Evolutionary conservation across 2,113 vertebrate species (phyloP).

Genomic region (Thamnaconus septentrionalis): DNA sequence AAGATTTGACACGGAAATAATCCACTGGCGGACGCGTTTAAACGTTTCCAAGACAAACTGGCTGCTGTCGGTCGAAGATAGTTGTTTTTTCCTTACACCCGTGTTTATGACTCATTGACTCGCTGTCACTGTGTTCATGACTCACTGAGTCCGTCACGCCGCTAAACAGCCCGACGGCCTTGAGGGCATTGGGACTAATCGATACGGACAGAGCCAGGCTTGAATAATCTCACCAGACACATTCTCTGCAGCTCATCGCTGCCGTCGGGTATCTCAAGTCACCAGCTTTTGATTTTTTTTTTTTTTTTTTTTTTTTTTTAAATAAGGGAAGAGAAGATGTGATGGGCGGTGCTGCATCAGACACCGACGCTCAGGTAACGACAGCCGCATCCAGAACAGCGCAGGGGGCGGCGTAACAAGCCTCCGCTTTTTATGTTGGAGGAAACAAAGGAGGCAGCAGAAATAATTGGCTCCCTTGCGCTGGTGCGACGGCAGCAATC

Average conservation of each 20-base stretch:
- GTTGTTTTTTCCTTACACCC: slow-evolving; percentile 41
- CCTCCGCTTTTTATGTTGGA: slow-evolving; percentile 20
- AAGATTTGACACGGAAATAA: too few relatives aligned
- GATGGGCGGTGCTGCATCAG: background rate
- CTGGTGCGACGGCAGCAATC: slow-evolving; percentile 22
- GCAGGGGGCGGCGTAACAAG: slow-evolving; percentile 11
- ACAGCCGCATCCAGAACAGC: background rate
- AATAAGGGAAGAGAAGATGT: slow-evolving; percentile 28
- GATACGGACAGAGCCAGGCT: slow-evolving; percentile 61
- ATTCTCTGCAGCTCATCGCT: slow-evolving; percentile 47
- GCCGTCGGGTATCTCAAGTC: slow-evolving; percentile 6
- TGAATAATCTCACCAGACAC: slow-evolving; percentile 57
- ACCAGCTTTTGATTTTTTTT: slow-evolving; percentile 36
- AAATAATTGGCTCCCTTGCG: slow-evolving; percentile 40
- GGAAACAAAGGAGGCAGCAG: slow-evolving; percentile 22
- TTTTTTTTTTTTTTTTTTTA: slow-evolving; percentile 31
- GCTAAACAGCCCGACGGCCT: slow-evolving; percentile 61
- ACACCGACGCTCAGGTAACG: slow-evolving; percentile 12
- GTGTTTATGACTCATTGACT: slow-evolving; percentile 74
- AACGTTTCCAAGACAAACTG: too few relatives aligned
- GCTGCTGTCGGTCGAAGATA: too few relatives aligned
- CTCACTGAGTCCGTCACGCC: slow-evolving; percentile 62
- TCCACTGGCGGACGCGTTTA: too few relatives aligned
- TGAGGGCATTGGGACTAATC: slow-evolving; percentile 69
- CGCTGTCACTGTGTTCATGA: slow-evolving; percentile 68